Conservation (phyloP, 2,113 vertebrate species). For the Castor canadensis region DNA sequence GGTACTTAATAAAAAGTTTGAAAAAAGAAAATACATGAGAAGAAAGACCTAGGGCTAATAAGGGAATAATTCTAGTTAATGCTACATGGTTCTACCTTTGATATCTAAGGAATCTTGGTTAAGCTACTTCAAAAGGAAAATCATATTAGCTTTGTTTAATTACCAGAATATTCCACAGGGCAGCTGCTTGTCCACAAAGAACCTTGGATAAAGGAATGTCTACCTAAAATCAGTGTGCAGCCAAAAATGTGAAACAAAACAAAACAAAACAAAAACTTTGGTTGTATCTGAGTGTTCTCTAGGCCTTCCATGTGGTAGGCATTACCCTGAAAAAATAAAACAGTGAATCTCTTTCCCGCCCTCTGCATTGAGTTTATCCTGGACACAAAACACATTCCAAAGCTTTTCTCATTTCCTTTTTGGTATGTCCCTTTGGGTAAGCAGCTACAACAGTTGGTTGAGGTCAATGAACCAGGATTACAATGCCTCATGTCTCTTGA, state of each 20-base stretch:
- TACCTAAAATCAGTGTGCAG: neutral
- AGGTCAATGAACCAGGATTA: constrained; percentile 76
- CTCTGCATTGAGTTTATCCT: constrained; percentile 46
- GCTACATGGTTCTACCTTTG: neutral
- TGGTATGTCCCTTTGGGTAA: constrained; percentile 51
- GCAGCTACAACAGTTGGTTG: constrained; percentile 61
- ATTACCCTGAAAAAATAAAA: constrained; percentile 46
- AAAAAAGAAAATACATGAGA: neutral
- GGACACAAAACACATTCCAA: constrained; percentile 40
- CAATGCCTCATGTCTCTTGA: constrained; percentile 61
- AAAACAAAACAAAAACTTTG: neutral
- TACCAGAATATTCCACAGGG: rapidly evolving
- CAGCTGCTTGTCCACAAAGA: neutral
- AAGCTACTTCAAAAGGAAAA: neutral
- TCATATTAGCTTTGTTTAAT: neutral
- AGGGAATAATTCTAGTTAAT: neutral
- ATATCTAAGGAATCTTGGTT: neutral
- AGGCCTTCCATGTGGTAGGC: neutral
- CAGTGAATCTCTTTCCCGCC: neutral
- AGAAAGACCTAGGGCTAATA: neutral
- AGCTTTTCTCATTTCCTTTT: constrained; percentile 65
- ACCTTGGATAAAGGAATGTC: neutral
- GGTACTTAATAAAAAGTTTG: neutral
- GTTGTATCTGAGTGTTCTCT: neutral
- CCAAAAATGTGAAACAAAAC: neutral